Base-by-base conservation (phyloP, 2,113 vertebrate species). In the Syngnathoides biaculeatus region DNA sequence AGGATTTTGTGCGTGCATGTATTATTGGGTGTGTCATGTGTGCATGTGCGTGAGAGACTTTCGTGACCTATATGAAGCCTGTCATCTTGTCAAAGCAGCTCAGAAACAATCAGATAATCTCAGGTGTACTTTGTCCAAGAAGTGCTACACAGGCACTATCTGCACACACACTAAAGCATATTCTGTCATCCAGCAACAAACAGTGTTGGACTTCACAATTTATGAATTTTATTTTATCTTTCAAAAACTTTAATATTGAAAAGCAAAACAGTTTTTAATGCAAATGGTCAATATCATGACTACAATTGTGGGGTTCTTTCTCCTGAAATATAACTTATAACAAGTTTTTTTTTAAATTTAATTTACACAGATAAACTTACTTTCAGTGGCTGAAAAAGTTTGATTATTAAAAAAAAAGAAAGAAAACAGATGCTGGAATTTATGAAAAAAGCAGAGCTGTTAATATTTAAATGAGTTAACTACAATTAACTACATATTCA, bases 71-170 rank as follows among this genome's bases (percentile, higher is more conserved):
- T 73, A 84, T 82, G 77, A 84, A 89, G 82, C 77, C 77, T 83
- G 79, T 83, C 79, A 88, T 86, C 75, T 65, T 72, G 72, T 82
- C 75, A 82, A 74, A 84, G 84, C 78, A 80, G 73, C 80, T 72
- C 80, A 72, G 70, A 79, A 85, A 84, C 87, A 92, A 90, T 87
- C 84, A 81, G 79, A 88, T 92, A 91, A 92, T 91, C 92, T 88
- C 50, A 65, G 69, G 73, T 70, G 66, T 72, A 27, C 71, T 82
- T 92, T 91, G 91, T 91, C 87, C 83, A 26, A 75, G 68, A 77
- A 87, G 70, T 90, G 89, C 89, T 89, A 83, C 73, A 79, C 75
- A 74, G 81, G 89, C 90, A 82, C 40, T 71, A 76, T 77, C 52
- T 56, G 26, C 65, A 45, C 65, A 61, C 72, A 50, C 42, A 55